These are phyloP conservation scores for Mythimna ferrago DNA, from an alignment of 2,888 invertebrate species.

Conservation along the genomic window DNA sequence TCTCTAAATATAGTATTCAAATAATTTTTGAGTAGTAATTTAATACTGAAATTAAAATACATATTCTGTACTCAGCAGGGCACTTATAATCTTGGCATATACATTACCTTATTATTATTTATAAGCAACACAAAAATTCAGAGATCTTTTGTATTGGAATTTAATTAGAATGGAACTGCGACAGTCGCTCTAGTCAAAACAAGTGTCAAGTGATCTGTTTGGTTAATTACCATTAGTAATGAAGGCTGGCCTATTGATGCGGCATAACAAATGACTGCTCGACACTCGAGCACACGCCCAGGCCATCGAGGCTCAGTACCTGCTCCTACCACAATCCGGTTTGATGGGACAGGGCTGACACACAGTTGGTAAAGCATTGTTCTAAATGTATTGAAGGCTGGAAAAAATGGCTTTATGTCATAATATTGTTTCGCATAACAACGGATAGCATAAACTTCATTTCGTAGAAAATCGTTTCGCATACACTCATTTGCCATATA, in stretches of 20 bases:
- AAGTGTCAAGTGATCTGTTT: conserved; percentile 29
- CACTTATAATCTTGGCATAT: too few species aligned
- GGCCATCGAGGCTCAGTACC: conserved; percentile 47
- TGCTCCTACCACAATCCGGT: conserved; percentile 58
- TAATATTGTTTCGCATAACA: too few species aligned
- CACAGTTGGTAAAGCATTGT: neutral
- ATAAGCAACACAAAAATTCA: neutral
- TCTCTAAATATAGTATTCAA: too few species aligned
- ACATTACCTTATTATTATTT: neutral
- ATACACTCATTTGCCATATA: too few species aligned
- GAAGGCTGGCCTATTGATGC: conserved; percentile 38
- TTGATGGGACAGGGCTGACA: conserved; percentile 41
- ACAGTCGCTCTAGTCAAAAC: conserved; percentile 5
- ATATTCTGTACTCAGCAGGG: too few species aligned
- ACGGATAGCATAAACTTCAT: too few species aligned
- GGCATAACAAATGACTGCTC: conserved; percentile 45
- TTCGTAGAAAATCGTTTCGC: too few species aligned
- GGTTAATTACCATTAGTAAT: conserved; percentile 45
- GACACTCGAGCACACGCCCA: conserved; percentile 45
- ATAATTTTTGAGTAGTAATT: too few species aligned
- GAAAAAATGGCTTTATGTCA: neutral
- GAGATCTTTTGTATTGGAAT: neutral
- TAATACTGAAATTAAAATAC: too few species aligned
- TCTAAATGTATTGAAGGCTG: neutral
- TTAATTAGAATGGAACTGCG: neutral